These are phyloP conservation scores for Podarcis siculus DNA, from an alignment of 2,797 vertebrate species.

Conservation along the genomic window DNA sequence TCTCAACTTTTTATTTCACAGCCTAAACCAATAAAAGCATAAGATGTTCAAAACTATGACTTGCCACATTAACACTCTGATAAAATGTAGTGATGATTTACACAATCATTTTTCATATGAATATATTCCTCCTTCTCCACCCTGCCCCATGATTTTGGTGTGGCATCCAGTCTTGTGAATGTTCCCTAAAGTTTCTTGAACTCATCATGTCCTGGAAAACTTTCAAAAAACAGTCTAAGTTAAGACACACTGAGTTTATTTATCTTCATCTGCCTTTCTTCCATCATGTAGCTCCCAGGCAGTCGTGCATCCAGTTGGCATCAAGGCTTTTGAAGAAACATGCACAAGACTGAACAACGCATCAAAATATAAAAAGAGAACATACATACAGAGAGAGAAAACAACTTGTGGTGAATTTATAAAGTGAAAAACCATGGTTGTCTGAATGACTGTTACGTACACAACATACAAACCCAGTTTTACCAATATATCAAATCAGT, in stretches of 20 bases:
- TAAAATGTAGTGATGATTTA: neutral
- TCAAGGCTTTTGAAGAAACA: neutral
- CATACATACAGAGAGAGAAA: neutral
- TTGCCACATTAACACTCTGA: neutral
- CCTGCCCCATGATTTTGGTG: neutral
- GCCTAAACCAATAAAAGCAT: neutral
- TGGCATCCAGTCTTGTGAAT: neutral
- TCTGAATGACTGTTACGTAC: neutral
- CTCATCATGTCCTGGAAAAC: neutral
- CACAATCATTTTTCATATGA: neutral
- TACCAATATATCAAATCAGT: neutral
- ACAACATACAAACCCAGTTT: neutral
- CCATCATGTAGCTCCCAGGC: too few relatives aligned
- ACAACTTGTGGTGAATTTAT: neutral
- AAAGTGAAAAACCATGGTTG: neutral
- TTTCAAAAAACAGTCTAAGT: neutral
- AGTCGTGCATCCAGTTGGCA: too few relatives aligned
- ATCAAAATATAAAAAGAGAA: neutral
- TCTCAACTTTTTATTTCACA: neutral
- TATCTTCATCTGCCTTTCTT: too few relatives aligned
- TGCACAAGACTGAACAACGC: neutral
- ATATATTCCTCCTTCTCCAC: too few relatives aligned
- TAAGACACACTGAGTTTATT: neutral
- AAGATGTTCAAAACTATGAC: neutral
- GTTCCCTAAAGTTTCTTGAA: neutral